Evolutionary conservation across 2,797 vertebrate genomes (phyloP).

Genomic region (Cephalopachus bancanus): DNA sequence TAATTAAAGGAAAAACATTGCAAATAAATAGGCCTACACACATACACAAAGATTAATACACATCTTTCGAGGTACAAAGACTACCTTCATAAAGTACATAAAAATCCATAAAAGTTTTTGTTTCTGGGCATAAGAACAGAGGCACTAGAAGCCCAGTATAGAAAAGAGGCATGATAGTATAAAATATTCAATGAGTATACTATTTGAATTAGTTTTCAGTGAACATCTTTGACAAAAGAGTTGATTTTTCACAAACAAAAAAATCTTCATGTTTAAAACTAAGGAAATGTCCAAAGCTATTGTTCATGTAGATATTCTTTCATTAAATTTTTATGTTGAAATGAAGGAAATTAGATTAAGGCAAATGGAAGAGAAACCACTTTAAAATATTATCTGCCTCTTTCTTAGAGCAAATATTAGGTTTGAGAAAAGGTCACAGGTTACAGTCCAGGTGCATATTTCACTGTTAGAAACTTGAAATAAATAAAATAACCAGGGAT

Average conservation of each 20-base stretch:
- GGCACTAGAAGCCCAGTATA: background rate
- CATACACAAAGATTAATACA: background rate
- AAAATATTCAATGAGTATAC: background rate
- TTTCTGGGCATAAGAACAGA: background rate
- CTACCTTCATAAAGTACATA: background rate
- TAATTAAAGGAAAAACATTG: background rate
- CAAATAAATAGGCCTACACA: background rate
- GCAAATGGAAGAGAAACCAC: background rate
- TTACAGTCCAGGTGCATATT: background rate
- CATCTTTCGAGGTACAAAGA: background rate
- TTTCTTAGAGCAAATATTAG: conserved; percentile 21
- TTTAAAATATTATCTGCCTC: conserved; percentile 36
- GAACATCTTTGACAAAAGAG: conserved; percentile 20
- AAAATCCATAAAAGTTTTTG: background rate
- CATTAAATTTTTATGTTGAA: conserved; percentile 2
- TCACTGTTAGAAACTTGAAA: background rate
- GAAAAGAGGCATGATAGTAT: background rate
- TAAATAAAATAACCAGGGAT: background rate
- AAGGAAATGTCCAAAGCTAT: background rate
- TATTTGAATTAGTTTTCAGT: background rate
- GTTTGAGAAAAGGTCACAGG: background rate
- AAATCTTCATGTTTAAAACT: conserved; percentile 23
- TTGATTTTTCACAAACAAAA: background rate
- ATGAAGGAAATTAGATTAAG: conserved; percentile 34
- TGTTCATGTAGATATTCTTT: background rate